These are phyloP conservation scores for Tylochromis polylepis DNA, from an alignment of 2,113 vertebrate genomes.

Conservation along the genomic window DNA sequence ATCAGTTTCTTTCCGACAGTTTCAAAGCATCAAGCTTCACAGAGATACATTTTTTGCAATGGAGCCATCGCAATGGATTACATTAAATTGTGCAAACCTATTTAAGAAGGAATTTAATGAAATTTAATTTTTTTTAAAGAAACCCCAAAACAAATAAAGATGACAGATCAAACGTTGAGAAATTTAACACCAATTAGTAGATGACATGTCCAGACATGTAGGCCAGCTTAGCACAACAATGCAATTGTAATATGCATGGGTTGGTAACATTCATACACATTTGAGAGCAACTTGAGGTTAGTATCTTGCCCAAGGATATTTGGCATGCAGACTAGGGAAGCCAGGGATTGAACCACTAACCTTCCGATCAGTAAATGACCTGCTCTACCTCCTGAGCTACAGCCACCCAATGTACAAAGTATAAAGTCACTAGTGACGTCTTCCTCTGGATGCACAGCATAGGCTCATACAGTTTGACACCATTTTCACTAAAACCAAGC, in stretches of 20 bases:
- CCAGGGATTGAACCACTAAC: too few species aligned
- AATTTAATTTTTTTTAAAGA: not conserved
- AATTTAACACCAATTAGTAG: not conserved
- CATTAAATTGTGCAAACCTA: not conserved
- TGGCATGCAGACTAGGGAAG: too few species aligned
- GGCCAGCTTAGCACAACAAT: not conserved
- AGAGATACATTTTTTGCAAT: not conserved
- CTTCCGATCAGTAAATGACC: too few species aligned
- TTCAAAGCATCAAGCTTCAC: not conserved
- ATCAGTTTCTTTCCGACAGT: not conserved
- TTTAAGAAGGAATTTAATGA: not conserved
- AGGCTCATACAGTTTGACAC: too few species aligned
- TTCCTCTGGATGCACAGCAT: too few species aligned
- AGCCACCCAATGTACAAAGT: too few species aligned
- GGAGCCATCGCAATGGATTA: not conserved
- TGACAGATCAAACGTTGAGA: not conserved
- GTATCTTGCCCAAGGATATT: too few species aligned
- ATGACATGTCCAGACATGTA: not conserved
- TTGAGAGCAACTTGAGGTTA: too few species aligned
- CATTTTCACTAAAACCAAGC: not conserved
- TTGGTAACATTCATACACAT: too few species aligned
- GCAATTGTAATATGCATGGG: not conserved
- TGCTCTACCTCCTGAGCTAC: too few species aligned
- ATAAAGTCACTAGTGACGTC: too few species aligned
- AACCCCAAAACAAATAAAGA: not conserved